A percentile compares a stretch with the other conserved stretches of the same genome.
phyloP scores from a whole-genome alignment of 2,797 vertebrate species.

The Gymnopithys bicolor region DNA sequence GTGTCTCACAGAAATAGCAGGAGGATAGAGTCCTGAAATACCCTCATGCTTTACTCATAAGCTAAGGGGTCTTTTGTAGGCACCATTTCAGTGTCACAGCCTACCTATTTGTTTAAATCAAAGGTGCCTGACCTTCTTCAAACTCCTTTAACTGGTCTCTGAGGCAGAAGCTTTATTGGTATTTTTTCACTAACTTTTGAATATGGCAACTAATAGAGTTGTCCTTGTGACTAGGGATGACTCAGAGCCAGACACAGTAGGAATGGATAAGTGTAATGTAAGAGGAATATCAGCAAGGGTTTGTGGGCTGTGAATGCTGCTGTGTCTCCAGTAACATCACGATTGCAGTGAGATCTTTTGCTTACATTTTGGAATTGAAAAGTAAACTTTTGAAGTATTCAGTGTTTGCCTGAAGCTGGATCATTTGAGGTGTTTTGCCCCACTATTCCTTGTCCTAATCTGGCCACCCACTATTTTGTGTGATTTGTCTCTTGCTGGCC shows the following conservation, averaged over 20 bases:
- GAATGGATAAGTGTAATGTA: not conserved
- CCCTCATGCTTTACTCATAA: not conserved
- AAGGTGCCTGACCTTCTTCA: not conserved
- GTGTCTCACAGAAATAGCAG: not conserved
- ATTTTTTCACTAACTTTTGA: not conserved
- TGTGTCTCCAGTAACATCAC: not conserved
- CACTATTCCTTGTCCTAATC: conserved; percentile 33
- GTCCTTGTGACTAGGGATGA: conserved; percentile 13
- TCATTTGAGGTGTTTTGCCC: conserved; percentile 51
- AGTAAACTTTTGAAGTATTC: conserved; percentile 15
- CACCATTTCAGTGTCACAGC: not conserved
- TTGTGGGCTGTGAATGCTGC: not conserved
- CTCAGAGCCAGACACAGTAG: not conserved
- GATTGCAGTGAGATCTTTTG: not conserved
- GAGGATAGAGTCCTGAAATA: not conserved
- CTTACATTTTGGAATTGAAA: not conserved
- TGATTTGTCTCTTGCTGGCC: conserved; percentile 72
- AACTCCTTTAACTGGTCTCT: not conserved
- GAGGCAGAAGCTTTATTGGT: not conserved
- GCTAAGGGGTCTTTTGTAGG: not conserved
- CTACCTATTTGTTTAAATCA: not conserved
- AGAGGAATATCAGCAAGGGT: not conserved
- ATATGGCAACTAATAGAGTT: not conserved
- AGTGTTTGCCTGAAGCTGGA: conserved; percentile 15
- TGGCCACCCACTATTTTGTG: conserved; percentile 64